Evolutionary conservation across 2,888 invertebrate species (phyloP), one percentile per base, ranked within the genome.

Genomic region (Drosophila ezoana): DNA sequence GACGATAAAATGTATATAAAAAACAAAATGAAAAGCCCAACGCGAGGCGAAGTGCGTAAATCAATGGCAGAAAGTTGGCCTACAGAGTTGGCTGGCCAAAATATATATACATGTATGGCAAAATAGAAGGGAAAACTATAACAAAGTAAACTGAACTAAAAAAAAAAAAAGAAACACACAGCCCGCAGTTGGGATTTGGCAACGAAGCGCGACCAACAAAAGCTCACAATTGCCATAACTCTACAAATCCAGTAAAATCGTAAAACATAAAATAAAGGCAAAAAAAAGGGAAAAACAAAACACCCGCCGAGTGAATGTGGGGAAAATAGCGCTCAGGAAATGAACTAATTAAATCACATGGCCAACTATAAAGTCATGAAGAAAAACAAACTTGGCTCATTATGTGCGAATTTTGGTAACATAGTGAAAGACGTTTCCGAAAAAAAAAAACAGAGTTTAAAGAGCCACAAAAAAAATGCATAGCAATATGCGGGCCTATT

Each of bases 31-130:
- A 52, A 57, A 57, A 41, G 23, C 18, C 45, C 40, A 28, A 37
- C 3, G 56, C 51, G 20, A 52, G 52, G 40, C 54, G 23, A 44
- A 10, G 80, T 61, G 62, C 65, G 62, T 72, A 60, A 72, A 78
- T 66, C 56, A 67, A 74, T 81, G 45, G 54, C 53, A 64, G 40
- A 56, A 38, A 52, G 60, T 38, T 79, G 79, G 76, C 65, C 54
- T 40, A 28, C 14, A 37, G 23, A 28, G 20, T 40, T 18, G 18
- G 51, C 68, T 45, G 14, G 68, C 16, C 43, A 32, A 53, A 38
- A 49, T 13, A 53, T 13, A 18, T n/a, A 41, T 18, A 23, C 37
- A 38, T 16, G 18, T 49, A 20, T 35, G 14, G 0, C 5, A 10
- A 40, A 16, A 11, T n/a, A 11, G 53, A 54, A 54, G 33, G 72